Evolutionary conservation across 2,797 vertebrate genomes (phyloP).

Genomic region (Phoebastria nigripes): DNA sequence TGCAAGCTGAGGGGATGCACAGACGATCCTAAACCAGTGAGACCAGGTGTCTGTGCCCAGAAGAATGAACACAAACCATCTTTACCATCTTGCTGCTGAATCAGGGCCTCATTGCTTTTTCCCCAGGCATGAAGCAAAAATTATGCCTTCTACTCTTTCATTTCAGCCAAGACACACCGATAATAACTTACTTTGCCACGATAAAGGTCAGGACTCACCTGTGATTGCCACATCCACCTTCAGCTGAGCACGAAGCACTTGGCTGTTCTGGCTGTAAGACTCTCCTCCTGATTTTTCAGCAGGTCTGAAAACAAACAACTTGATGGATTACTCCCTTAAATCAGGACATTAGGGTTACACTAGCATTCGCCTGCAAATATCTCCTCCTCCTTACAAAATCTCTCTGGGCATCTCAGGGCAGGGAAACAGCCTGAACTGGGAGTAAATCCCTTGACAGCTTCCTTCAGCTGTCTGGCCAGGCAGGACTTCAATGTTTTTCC

Average conservation of each 20-base stretch:
- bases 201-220: constrained; percentile 25
- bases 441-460: not conserved
- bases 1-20: not conserved
- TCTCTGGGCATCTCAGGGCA: not conserved
- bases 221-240: constrained; percentile 20
- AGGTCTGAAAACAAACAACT: not conserved
- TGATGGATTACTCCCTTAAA: constrained; percentile 12
- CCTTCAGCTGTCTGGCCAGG: not conserved
- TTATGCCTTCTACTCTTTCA: not conserved
- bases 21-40: not conserved
- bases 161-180: not conserved
- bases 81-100: not conserved
- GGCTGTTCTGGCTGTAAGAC: not conserved
- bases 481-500: not conserved
- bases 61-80: not conserved
- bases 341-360: not conserved
- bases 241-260: not conserved
- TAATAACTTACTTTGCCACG: not conserved
- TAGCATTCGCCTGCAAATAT: not conserved
- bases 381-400: not conserved
- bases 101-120: not conserved
- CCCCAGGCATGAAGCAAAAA: not conserved
- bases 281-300: not conserved
- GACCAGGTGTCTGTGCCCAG: not conserved
- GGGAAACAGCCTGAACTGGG: not conserved